Evolutionary conservation across 2,113 vertebrate species (phyloP), one percentile per base, ranked within the genome.

Genomic region (Aplodontia rufa): DNA sequence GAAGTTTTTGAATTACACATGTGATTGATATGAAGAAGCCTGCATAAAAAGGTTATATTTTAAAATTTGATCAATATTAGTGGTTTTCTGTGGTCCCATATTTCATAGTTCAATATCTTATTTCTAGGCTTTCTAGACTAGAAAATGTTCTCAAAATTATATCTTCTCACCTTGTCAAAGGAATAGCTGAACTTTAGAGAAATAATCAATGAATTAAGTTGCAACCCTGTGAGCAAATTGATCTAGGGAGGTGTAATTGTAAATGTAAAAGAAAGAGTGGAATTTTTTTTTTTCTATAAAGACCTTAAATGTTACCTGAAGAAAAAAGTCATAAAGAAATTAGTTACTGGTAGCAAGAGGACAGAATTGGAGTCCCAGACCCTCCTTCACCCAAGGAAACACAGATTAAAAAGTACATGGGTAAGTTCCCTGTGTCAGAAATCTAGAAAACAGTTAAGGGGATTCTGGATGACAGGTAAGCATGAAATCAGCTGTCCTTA

Each of bases 81-180:
- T 62, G 26, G 28, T 83, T 35, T 11, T 94, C 26, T 78, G 1
- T 75, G 28, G 28, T 47, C 17, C 10, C 13, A 74, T 32, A 84
- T 8, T 69, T 75, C 35, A 37, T 16, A 72, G 45, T 30, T 76
- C 47, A 91, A 92, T 58, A n/a, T 92, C 72, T 82, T n/a, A 80
- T 80, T 85, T 42, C 47, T 79, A 79, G 32, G 14, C 1, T 80
- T 90, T 79, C 42, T 49, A 69, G 30, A 2, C 9, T n/a, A 83
- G 35, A 40, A 12, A 75, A 90, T 45, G n/a, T 53, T 85, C 24
- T 90, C 35, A 71, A 94, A 95, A 88, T 45, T 42, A 20, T 83
- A 87, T 51, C 58, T 55, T 68, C 19, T 78, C 6, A 47, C 1
- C 66, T 40, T 90, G 42, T 91, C 2, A 4, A 84, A 81, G 53